Base-by-base conservation (phyloP, 1,140 invertebrate species). In the Eubasilissa regina region DNA sequence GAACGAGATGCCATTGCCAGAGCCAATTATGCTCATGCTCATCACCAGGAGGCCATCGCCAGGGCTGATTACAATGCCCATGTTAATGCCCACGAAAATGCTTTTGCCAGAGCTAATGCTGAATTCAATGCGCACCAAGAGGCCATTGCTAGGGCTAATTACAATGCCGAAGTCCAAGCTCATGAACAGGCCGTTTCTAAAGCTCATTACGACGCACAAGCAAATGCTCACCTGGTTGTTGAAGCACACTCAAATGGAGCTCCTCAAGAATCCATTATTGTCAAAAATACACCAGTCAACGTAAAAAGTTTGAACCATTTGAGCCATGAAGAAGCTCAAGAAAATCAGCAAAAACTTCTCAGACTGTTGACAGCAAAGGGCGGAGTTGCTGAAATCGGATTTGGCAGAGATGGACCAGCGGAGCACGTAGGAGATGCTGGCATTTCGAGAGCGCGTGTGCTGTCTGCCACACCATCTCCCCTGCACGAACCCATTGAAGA, bases 391-490 rank as follows among this genome's bases (percentile, higher is more conserved):
- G 88, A 91, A 85, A 84, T 90, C 56, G 89, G 88, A 79, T 86
- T 89, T 84, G 83, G 84, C 68, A 81, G 86, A 43, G 83, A 84
- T 4, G 85, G 84, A 45, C 81, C 83, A 3, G 75, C 74, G n/a
- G 80, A 83, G 17, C 58, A 84, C 1, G 51, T 86, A 6, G 85
- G 86, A 6, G 85, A 89, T 21, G 85, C 85, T 11, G 86, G 87
- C 19, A 85, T 87, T 51, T 81, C 87, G 74, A 85, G 87, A 82
- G 86, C 87, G 78, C 84, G 91, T 10, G 91, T 92, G 0, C 85
- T 92, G 13, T 91, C 91, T 0, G 91, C 90, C n/a, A 91, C 90
- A 0, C 88, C 91, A 0, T 90, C 90, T 7, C 90, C 91, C 11
- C 85, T 86, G 0, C 86, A 89, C 78, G 86, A 86, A 0, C 85